Conservation (phyloP, 2,888 invertebrate species). For the Dicyrtomina minuta region DNA sequence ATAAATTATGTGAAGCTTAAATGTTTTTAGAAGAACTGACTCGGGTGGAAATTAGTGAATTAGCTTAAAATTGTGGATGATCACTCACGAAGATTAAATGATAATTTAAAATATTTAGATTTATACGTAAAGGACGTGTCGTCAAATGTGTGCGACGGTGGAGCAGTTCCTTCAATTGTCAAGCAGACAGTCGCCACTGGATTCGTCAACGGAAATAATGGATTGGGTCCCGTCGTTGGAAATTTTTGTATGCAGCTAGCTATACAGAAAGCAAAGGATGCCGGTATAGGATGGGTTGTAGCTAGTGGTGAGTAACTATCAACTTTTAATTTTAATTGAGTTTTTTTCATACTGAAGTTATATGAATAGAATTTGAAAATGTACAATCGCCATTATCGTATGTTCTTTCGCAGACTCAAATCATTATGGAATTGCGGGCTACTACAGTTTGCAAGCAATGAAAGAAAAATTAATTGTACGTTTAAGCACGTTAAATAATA, state of each 20-base stretch:
- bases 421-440: slow-evolving; percentile 87
- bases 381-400: too few relatives aligned
- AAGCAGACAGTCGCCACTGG: slow-evolving; percentile 63
- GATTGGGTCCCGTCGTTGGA: slow-evolving; percentile 77
- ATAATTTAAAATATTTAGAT: too few relatives aligned
- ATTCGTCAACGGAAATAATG: slow-evolving; percentile 69
- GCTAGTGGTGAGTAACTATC: too few relatives aligned
- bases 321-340: too few relatives aligned
- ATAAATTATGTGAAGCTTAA: too few relatives aligned
- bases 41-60: too few relatives aligned
- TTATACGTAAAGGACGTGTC: slow-evolving; percentile 78
- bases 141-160: slow-evolving; percentile 64
- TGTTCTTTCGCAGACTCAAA: slow-evolving; percentile 67
- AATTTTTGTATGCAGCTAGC: slow-evolving; percentile 78
- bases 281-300: slow-evolving; percentile 83
- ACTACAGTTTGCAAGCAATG: slow-evolving; percentile 75
- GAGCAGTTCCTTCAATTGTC: slow-evolving; percentile 67
- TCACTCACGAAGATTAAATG: too few relatives aligned
- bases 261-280: slow-evolving; percentile 72
- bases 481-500: too few relatives aligned
- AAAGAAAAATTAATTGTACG: slow-evolving; percentile 66
- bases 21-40: too few relatives aligned
- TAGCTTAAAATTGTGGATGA: too few relatives aligned
- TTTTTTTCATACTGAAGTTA: too few relatives aligned
- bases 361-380: background rate